Percentiles rank a stretch among this genome's conserved stretches.
phyloP scores from a whole-genome alignment of 2,113 vertebrate species.

The Stercorarius parasiticus region DNA sequence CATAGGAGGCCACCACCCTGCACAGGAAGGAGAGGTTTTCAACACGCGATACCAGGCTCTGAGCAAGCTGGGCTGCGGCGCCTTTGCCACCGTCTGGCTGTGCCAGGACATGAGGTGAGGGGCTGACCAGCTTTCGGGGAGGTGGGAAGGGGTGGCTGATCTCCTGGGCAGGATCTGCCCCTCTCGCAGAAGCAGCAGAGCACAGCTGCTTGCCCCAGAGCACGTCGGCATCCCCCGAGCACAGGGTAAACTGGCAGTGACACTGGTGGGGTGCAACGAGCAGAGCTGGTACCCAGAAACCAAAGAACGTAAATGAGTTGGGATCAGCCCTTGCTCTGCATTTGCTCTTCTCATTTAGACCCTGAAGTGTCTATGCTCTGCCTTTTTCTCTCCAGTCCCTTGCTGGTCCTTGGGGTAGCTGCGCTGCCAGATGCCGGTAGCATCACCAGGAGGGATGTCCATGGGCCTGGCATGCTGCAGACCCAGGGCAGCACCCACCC shows the following conservation, averaged over 20 bases:
- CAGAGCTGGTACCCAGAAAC: neutral
- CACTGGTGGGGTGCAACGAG: neutral
- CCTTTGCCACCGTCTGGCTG: constrained; percentile 87
- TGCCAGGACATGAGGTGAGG: constrained; percentile 81
- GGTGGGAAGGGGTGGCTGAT: neutral
- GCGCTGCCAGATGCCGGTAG: neutral
- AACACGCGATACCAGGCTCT: constrained; percentile 80
- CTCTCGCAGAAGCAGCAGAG: neutral
- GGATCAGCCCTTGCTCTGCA: neutral
- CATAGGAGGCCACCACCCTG: constrained; percentile 78
- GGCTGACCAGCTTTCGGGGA: neutral
- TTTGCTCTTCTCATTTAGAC: neutral
- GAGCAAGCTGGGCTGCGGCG: constrained; percentile 77
- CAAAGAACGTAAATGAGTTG: neutral
- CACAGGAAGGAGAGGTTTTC: constrained; percentile 75
- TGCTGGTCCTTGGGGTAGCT: neutral
- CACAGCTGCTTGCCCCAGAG: neutral
- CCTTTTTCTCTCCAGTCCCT: neutral
- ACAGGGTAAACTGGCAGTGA: neutral
- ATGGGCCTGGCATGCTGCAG: rapidly evolving
- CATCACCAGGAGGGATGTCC: neutral
- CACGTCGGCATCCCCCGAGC: rapidly evolving
- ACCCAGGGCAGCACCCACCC: neutral
- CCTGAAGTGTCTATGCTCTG: neutral
- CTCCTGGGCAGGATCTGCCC: neutral